These are phyloP conservation scores for Stenurella melanura DNA, from an alignment of 2,888 invertebrate genomes.

Conservation along the genomic window DNA sequence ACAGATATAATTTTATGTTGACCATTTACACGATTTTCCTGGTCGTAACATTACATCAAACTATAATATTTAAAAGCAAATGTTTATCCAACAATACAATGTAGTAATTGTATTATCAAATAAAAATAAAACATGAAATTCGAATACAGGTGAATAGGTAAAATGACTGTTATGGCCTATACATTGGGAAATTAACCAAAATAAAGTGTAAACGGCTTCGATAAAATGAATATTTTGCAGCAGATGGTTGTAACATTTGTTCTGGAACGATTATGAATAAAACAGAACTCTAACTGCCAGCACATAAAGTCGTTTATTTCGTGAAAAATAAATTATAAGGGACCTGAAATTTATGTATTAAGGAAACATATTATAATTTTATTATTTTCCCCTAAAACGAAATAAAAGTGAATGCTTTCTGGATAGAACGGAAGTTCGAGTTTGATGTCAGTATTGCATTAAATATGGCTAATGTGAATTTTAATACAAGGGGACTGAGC, in stretches of 20 bases:
- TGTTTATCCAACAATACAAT: conserved; percentile 12
- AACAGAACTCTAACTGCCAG: conserved; percentile 51
- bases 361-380: conserved; percentile 26
- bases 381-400: conserved; percentile 4
- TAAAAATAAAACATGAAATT: conserved; percentile 26
- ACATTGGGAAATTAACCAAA: conserved; percentile 42
- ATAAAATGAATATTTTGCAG: conserved; percentile 46
- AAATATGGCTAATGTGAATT: neutral
- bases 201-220: conserved; percentile 42
- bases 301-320: conserved; percentile 45
- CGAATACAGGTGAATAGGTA: conserved; percentile 26
- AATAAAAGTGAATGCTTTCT: neutral
- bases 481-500: neutral
- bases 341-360: conserved; percentile 30
- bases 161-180: conserved; percentile 27
- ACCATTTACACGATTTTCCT: neutral
- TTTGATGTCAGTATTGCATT: neutral
- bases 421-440: neutral
- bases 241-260: conserved; percentile 52
- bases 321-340: conserved; percentile 34
- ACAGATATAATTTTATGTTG: too few species aligned
- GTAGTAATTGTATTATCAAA: conserved; percentile 24
- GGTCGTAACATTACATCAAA: neutral
- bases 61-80: conserved; percentile 12
- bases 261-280: conserved; percentile 52